phyloP scores from a whole-genome alignment of 2,113 vertebrate genomes.

The Scomber scombrus region DNA sequence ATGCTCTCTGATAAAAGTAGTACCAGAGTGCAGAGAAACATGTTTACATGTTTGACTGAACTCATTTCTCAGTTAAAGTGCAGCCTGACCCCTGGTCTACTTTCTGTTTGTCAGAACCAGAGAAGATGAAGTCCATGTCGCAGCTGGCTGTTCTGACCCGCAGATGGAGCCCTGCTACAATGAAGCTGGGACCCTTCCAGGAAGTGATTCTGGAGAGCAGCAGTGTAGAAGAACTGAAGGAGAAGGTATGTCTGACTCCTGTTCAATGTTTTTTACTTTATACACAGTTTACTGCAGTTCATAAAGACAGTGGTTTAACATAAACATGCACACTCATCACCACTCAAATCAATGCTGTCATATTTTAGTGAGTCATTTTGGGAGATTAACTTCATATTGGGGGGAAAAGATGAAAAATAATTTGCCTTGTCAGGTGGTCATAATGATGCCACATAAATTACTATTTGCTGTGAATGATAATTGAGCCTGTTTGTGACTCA shows the following conservation, averaged over 20 bases:
- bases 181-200: conserved; percentile 94
- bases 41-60: neutral
- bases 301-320: too few relatives aligned
- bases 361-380: too few relatives aligned
- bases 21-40: neutral
- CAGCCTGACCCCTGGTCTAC: neutral
- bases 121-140: conserved; percentile 99
- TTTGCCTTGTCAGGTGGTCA: too few relatives aligned
- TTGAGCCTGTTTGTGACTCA: neutral
- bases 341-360: too few relatives aligned
- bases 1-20: neutral
- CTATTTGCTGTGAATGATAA: neutral
- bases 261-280: neutral
- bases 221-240: conserved; percentile 95
- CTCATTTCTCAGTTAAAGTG: neutral
- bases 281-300: too few relatives aligned
- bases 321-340: too few relatives aligned
- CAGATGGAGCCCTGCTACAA: conserved; percentile 92
- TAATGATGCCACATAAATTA: too few relatives aligned
- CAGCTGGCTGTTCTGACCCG: conserved; percentile 94
- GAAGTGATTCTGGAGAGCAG: conserved; percentile 97
- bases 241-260: conserved; percentile 86
- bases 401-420: too few relatives aligned
- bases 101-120: conserved; percentile 85
- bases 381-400: too few relatives aligned